Base-by-base conservation (phyloP, 1,140 invertebrate genomes). In the Danaus melanippus region DNA sequence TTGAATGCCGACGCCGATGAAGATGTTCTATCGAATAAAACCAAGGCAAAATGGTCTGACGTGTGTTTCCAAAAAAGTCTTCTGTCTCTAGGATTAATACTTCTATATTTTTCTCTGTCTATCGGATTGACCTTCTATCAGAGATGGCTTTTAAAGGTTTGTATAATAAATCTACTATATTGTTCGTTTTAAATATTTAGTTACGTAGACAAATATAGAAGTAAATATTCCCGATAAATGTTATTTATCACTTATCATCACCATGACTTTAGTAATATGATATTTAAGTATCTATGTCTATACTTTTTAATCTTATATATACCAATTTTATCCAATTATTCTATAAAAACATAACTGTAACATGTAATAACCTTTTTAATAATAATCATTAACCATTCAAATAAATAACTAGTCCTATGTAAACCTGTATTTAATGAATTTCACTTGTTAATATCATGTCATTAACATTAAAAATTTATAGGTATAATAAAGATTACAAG, bases 41-140 rank as follows among this genome's bases (percentile, higher is more conserved):
- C 75, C 17, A 78, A 76, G 46, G 62, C 67, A 60, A 80, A 79
- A 72, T 83, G 82, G 66, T 72, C 68, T 47, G 76, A 79, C 63
- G 58, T 75, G 21, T 87, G 83, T 62, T 66, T 85, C 10, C 77
- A 84, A 50, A 86, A 82, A 60, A 67, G 71, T 48, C 66, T 87
- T 1, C 57, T 83, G 12, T 85, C 83, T 0, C 60, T 87, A 15
- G 71, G 79, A 12, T 65, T 95, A 41, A 93, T 98, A 56, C 75
- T 93, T 3, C 83, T 94, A 39, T 98, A 98, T 84, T 97, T 97
- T 80, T 87, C 91, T 6, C 90, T 97, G 53, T 98, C 97, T 8
- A 97, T 99, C 69, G 92, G 95, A 51, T 90, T 99, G n/a, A 98
- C 96, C 11, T 98, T 98, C 88, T 99, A 98, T 79, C 96, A 98